Evolutionary conservation across 2,113 vertebrate species (phyloP).

Genomic region (Corythaixoides concolor): DNA sequence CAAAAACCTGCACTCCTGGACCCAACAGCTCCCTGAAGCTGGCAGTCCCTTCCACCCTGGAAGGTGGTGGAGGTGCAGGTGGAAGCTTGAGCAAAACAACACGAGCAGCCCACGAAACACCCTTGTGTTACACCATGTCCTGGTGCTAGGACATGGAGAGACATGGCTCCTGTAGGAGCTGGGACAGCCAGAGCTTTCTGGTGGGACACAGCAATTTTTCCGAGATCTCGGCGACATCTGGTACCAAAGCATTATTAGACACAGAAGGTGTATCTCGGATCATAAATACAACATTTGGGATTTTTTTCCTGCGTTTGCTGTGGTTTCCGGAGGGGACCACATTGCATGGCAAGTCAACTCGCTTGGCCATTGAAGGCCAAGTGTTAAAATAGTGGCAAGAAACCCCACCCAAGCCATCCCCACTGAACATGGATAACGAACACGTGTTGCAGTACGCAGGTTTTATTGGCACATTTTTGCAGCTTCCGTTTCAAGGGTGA

Average conservation of each 20-base stretch:
- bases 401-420: not conserved
- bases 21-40: not conserved
- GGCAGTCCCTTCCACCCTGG: not conserved
- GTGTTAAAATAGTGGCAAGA: not conserved
- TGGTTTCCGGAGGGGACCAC: not conserved
- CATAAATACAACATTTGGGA: not conserved
- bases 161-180: not conserved
- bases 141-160: not conserved
- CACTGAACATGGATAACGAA: not conserved
- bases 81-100: not conserved
- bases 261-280: not conserved
- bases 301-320: not conserved
- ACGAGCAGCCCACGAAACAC: not conserved
- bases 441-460: accelerated
- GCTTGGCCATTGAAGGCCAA: not conserved
- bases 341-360: accelerated
- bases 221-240: accelerated
- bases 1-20: not conserved
- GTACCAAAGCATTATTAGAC: not conserved
- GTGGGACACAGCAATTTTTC: not conserved
- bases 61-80: not conserved
- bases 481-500: not conserved
- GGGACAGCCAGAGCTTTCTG: not conserved
- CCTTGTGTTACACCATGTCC: no score
- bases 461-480: not conserved